A percentile compares a stretch with the other conserved stretches of the same genome.
Evolutionary conservation across 2,113 vertebrate genomes (phyloP).

Genomic region (Dissostichus mawsoni): DNA sequence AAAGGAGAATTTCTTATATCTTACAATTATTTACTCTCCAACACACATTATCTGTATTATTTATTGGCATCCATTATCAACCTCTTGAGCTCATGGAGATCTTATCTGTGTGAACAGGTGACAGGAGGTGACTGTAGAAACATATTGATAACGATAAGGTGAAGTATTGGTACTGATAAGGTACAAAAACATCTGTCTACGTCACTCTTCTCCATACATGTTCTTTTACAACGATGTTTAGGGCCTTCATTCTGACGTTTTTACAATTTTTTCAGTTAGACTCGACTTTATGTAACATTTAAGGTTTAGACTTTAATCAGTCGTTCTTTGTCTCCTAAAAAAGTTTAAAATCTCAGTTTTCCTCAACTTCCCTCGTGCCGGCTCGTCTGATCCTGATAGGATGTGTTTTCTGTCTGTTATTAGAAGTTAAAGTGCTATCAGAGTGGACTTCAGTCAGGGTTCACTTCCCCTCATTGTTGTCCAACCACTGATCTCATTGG

Average conservation of each 20-base stretch:
- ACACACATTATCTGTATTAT: not conserved
- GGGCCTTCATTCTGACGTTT: too few relatives aligned
- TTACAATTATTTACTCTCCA: not conserved
- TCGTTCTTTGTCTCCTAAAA: too few relatives aligned
- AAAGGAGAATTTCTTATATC: too few relatives aligned
- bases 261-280: too few relatives aligned
- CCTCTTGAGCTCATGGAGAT: not conserved
- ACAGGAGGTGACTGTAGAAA: not conserved
- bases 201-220: too few relatives aligned
- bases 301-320: too few relatives aligned
- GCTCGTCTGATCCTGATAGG: slow-evolving; percentile 41
- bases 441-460: slow-evolving; percentile 74
- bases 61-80: not conserved
- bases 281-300: too few relatives aligned
- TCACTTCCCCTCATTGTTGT: slow-evolving; percentile 43
- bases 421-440: slow-evolving; percentile 41
- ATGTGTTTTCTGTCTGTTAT: not conserved
- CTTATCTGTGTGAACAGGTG: not conserved
- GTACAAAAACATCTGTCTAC: too few relatives aligned
- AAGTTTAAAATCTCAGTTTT: not conserved
- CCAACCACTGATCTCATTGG: slow-evolving; percentile 61
- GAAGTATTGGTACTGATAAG: not conserved
- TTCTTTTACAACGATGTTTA: too few relatives aligned
- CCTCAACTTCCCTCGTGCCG: not conserved
- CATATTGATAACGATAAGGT: not conserved